Evolutionary conservation across 2,888 invertebrate genomes (phyloP).

Genomic region (Apoderus coryli): DNA sequence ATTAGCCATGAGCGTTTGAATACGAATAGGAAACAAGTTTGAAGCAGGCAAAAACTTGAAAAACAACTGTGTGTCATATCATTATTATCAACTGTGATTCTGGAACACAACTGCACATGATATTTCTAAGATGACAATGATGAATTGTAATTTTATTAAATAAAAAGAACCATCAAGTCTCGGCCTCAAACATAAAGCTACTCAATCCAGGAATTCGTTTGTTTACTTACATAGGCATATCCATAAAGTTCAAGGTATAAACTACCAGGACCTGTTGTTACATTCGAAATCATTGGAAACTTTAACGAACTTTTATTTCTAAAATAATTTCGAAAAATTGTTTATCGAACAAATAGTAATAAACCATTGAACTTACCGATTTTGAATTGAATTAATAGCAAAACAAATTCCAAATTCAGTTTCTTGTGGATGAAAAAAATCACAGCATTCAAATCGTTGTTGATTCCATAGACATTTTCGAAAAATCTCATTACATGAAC

Average conservation of each 20-base stretch:
- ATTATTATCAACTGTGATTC: too few species aligned
- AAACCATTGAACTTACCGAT: slow-evolving; percentile 33
- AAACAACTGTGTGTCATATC: too few species aligned
- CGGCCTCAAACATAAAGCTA: too few species aligned
- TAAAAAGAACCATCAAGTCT: too few species aligned
- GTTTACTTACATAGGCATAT: slow-evolving; percentile 40
- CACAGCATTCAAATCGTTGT: slow-evolving; percentile 45
- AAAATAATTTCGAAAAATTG: slow-evolving; percentile 27
- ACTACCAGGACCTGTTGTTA: slow-evolving; percentile 45
- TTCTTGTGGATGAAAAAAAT: slow-evolving; percentile 46
- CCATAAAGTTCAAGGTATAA: slow-evolving; percentile 39
- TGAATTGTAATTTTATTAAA: too few species aligned
- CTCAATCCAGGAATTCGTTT: too few species aligned
- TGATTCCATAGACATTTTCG: slow-evolving; percentile 47
- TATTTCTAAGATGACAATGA: too few species aligned
- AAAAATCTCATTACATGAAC: slow-evolving; percentile 41
- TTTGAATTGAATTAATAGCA: slow-evolving; percentile 50
- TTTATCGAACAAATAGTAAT: slow-evolving; percentile 1
- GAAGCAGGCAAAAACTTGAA: too few species aligned
- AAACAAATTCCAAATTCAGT: slow-evolving; percentile 55
- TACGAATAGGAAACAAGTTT: too few species aligned
- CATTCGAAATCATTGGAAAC: slow-evolving; percentile 47
- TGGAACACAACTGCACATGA: too few species aligned
- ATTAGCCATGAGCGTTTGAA: too few species aligned
- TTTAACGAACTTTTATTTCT: slow-evolving; percentile 31